Base-by-base conservation (phyloP, 2,888 invertebrate species). In the Atethmia centrago region DNA sequence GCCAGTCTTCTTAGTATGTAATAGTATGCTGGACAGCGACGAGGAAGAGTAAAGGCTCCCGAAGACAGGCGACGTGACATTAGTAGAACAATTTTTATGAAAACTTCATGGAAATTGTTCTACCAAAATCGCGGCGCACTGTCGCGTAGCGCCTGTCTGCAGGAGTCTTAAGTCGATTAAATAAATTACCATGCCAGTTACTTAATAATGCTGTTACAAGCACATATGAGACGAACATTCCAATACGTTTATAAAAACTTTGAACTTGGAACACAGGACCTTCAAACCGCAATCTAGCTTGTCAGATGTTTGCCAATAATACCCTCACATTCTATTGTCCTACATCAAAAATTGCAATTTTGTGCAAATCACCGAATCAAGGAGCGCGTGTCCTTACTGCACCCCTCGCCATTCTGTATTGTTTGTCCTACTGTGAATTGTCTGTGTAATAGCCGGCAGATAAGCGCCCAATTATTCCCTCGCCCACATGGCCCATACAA, bases 391-490 rank as follows among this genome's bases (percentile, higher is more conserved):
- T 71, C 64, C 65, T 80, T 49, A 73, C 69, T 67, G 58, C 84
- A 45, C 71, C 75, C 80, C 74, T 69, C 42, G 40, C 19, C 19
- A 68, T 74, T 68, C 47, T 70, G 69, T 62, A 82, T 84, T 84
- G 84, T 83, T 62, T 75, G 68, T 21, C 66, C 69, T 62, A 78
- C 78, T 82, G 84, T 71, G 62, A 71, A 78, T 82, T 83, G 85
- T 74, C 74, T 82, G 55, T 40, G 1, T 82, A 81, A 83, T 78
- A 67, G 55, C 67, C 14, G 40, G 25, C 31, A 80, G 85, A 84
- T 84, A 85, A 84, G 59, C 77, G 71, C 61, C 71, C 85, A 84
- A 84, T 84, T 82, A 85, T 77, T 59, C 69, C 73, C 64, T 64
- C 85, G 68, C 84, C 83, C 85, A 84, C 83, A 80, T 68, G 69